Conservation (phyloP, 2,113 vertebrate genomes). For the Stictonetta naevosa region DNA sequence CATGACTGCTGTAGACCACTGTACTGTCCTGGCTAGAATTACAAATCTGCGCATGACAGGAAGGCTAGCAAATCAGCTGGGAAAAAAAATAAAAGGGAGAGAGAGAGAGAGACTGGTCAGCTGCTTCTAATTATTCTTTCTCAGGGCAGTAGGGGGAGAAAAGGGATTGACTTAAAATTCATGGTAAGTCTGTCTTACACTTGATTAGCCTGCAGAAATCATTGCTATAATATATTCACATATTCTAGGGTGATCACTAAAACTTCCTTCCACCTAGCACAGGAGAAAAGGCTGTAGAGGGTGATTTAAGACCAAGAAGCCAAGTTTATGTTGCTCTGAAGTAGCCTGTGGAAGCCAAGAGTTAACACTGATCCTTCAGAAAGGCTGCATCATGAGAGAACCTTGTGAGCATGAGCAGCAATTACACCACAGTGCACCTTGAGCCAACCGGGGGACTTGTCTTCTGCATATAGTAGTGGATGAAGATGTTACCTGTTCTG, state of each 20-base stretch:
- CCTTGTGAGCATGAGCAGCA: neutral
- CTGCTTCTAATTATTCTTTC: neutral
- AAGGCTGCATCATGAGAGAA: neutral
- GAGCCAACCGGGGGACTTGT: neutral
- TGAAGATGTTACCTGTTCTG: neutral
- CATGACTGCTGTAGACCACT: neutral
- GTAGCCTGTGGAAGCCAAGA: neutral
- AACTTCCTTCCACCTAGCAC: neutral
- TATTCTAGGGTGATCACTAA: neutral
- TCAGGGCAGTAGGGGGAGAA: neutral
- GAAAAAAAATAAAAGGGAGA: neutral
- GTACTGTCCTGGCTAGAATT: neutral
- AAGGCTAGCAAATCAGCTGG: neutral
- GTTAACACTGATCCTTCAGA: neutral
- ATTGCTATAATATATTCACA: neutral
- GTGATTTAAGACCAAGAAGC: neutral
- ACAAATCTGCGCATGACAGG: neutral
- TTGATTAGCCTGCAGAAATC: neutral
- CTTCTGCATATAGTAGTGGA: neutral
- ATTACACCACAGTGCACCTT: neutral
- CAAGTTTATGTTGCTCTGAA: neutral
- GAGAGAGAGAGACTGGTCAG: neutral
- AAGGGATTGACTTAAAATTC: neutral
- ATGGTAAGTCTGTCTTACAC: neutral
- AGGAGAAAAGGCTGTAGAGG: neutral